These are phyloP conservation scores for Kobus ellipsiprymnus DNA, from an alignment of 2,113 vertebrate species.

Conservation along the genomic window DNA sequence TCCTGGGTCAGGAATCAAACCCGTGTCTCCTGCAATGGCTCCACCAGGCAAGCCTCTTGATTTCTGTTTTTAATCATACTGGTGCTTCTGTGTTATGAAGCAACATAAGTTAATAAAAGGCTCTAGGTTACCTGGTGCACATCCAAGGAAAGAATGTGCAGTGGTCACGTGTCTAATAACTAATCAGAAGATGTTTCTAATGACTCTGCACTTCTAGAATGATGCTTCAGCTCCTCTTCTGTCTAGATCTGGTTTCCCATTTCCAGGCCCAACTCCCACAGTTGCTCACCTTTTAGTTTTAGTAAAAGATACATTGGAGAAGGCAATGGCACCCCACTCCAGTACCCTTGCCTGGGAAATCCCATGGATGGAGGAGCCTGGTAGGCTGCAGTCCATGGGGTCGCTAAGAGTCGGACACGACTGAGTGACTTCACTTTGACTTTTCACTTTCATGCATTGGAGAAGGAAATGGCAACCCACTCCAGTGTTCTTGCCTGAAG, in stretches of 20 bases:
- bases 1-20: neutral
- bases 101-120: neutral
- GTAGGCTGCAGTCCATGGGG: no score
- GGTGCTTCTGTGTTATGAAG: neutral
- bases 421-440: no score
- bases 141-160: neutral
- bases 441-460: no score
- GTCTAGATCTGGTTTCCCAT: neutral
- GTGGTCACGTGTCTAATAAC: neutral
- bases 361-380: no score
- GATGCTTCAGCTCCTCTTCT: neutral
- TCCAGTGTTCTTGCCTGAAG: no score
- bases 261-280: neutral
- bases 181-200: neutral
- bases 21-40: neutral
- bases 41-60: neutral
- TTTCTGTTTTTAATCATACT: neutral
- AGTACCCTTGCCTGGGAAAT: no score
- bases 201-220: neutral
- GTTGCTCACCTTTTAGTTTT: neutral
- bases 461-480: no score
- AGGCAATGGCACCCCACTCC: no score
- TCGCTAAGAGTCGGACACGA: no score
- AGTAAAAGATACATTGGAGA: neutral
- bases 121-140: neutral